A percentile compares a stretch with the other conserved stretches of the same genome.
Evolutionary conservation across 2,888 invertebrate species (phyloP).

Genomic region (Liposcelis brunnea): DNA sequence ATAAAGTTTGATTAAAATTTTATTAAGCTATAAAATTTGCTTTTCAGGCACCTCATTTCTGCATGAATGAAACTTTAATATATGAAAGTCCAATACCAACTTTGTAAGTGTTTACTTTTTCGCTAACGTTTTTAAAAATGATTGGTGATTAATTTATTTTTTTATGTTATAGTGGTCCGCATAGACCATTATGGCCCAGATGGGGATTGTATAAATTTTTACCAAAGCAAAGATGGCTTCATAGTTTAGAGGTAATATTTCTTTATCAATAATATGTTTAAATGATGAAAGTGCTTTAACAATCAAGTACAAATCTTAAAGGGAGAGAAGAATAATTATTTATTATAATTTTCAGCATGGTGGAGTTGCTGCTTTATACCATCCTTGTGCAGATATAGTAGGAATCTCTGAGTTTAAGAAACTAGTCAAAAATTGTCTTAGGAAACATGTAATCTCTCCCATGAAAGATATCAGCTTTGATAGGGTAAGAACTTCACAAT

Average conservation of each 20-base stretch:
- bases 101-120: background rate
- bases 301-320: no score
- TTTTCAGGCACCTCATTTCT: conserved; percentile 2
- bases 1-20: no score
- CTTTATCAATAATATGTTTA: no score
- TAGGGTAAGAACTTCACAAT: background rate
- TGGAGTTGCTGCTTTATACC: background rate
- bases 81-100: background rate
- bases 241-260: background rate
- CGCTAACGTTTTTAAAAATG: background rate
- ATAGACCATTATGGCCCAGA: background rate
- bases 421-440: background rate
- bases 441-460: background rate
- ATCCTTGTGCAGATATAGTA: conserved; percentile 1
- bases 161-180: background rate
- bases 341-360: conserved; percentile 4
- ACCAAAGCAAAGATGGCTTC: conserved; percentile 1
- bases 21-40: background rate
- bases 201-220: background rate
- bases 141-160: conserved; percentile 1
- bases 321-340: background rate
- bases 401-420: background rate
- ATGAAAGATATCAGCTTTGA: background rate
- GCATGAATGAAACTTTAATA: conserved; percentile 1
- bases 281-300: no score